Percentiles rank a stretch among this genome's conserved stretches.
phyloP scores from a whole-genome alignment of 2,888 invertebrate genomes.

The Corbicula japonica region DNA sequence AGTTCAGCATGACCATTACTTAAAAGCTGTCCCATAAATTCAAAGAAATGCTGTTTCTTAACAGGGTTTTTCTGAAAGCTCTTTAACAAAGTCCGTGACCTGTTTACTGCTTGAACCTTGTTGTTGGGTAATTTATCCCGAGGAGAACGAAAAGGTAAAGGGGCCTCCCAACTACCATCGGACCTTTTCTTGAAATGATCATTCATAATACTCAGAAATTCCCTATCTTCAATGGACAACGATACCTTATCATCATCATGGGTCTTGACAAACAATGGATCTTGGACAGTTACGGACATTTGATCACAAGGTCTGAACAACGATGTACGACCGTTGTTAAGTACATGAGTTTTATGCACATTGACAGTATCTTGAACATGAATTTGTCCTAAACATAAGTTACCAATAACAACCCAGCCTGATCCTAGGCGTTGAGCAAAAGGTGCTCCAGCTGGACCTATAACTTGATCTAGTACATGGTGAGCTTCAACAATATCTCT shows the following conservation, averaged over 20 bases:
- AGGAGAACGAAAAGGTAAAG: conserved; percentile 30
- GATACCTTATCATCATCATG: not conserved
- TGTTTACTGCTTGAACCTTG: conserved; percentile 8
- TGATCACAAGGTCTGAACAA: not conserved
- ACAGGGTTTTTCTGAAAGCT: conserved; percentile 24
- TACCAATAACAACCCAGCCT: conserved; percentile 1
- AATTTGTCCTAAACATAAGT: not conserved
- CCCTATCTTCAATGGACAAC: not conserved
- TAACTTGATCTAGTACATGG: not conserved
- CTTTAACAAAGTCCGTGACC: conserved; percentile 17
- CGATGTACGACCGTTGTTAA: not conserved
- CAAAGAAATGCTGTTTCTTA: conserved; percentile 41
- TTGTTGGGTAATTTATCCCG: conserved; percentile 39
- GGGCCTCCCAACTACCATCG: conserved; percentile 23
- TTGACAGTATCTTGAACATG: not conserved
- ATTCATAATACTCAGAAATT: conserved; percentile 21
- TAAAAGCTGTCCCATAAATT: conserved; percentile 43
- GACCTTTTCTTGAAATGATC: conserved; percentile 17
- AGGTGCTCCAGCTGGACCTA: not conserved
- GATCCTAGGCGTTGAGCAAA: not conserved
- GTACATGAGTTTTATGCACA: not conserved
- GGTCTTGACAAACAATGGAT: no score
- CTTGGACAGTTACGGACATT: no score
- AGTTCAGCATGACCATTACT: conserved; percentile 50
- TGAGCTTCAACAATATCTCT: not conserved